A percentile compares a stretch with the other conserved stretches of the same genome.
Evolutionary conservation across 2,113 vertebrate species (phyloP).

Genomic region (Anarhynchus alexandrinus): DNA sequence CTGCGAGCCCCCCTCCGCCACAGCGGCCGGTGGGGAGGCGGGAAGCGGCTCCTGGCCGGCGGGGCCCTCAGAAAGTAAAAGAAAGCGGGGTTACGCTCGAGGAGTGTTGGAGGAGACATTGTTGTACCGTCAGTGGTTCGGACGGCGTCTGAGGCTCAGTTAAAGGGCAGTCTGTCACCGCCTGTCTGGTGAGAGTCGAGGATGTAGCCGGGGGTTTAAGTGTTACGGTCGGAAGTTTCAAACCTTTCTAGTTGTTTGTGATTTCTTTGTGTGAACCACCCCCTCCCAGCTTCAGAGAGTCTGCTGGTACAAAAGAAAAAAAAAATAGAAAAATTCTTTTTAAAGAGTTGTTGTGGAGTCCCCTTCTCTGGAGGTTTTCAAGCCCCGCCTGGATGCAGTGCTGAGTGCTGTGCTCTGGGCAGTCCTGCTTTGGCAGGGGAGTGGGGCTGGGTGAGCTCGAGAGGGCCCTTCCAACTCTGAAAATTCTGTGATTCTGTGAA

Average conservation of each 20-base stretch:
- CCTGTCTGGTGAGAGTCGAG: rapidly evolving
- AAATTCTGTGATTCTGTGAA: no score
- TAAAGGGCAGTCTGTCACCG: rapidly evolving
- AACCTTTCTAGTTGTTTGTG: rapidly evolving
- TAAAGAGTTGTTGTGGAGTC: no score
- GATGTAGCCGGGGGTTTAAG: rapidly evolving
- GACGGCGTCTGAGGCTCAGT: rapidly evolving
- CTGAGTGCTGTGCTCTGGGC: no score
- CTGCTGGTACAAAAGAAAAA: neutral
- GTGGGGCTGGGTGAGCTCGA: no score
- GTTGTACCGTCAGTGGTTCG: no score
- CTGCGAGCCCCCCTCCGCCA: rapidly evolving
- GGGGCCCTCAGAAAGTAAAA: rapidly evolving
- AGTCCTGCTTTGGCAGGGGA: no score
- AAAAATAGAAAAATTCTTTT: rapidly evolving
- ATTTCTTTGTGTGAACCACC: neutral
- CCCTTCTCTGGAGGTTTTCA: no score
- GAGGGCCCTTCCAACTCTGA: no score
- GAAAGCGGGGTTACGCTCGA: rapidly evolving
- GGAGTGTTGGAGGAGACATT: rapidly evolving
- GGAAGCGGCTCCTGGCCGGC: neutral
- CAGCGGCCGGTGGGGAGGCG: no score
- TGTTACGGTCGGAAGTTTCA: rapidly evolving
- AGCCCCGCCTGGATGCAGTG: no score
- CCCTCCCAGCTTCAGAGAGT: rapidly evolving